Conservation (phyloP, 2,888 invertebrate genomes). For the Cryptus viduatorius region DNA sequence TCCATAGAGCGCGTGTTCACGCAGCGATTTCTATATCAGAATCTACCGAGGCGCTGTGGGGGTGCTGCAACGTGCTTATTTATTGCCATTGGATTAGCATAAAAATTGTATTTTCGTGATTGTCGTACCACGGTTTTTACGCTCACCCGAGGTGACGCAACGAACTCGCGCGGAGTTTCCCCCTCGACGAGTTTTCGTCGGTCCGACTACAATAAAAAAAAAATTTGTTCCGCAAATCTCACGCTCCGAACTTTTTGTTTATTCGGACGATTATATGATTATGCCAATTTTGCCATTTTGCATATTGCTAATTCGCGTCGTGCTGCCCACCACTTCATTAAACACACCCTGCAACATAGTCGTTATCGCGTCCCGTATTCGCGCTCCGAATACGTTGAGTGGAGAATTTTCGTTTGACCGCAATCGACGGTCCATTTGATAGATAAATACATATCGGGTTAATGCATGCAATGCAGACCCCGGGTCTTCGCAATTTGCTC, state of each 20-base stretch:
- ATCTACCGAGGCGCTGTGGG: neutral
- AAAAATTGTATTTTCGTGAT: constrained; percentile 29
- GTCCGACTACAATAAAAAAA: neutral
- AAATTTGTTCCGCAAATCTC: neutral
- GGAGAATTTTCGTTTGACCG: constrained; percentile 11
- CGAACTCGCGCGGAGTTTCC: neutral
- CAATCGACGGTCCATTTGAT: constrained; percentile 11
- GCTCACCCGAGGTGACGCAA: neutral
- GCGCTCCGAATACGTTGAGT: neutral
- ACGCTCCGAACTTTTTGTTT: neutral
- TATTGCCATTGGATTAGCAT: constrained; percentile 41
- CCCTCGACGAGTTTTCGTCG: neutral
- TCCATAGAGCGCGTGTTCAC: constrained; percentile 6
- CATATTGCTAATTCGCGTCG: constrained; percentile 18
- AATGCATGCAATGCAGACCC: neutral
- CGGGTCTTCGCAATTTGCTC: neutral
- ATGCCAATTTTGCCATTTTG: constrained; percentile 11
- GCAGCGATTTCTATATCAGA: constrained; percentile 15
- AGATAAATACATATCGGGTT: constrained; percentile 1
- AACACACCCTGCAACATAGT: neutral
- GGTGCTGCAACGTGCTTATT: constrained; percentile 36
- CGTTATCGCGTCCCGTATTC: constrained; percentile 15
- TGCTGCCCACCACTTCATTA: constrained; percentile 15
- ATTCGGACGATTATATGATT: constrained; percentile 17
- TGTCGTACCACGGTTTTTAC: constrained; percentile 2